Evolutionary conservation across 2,797 vertebrate species (phyloP).

Genomic region (Tokudaia muenninki): DNA sequence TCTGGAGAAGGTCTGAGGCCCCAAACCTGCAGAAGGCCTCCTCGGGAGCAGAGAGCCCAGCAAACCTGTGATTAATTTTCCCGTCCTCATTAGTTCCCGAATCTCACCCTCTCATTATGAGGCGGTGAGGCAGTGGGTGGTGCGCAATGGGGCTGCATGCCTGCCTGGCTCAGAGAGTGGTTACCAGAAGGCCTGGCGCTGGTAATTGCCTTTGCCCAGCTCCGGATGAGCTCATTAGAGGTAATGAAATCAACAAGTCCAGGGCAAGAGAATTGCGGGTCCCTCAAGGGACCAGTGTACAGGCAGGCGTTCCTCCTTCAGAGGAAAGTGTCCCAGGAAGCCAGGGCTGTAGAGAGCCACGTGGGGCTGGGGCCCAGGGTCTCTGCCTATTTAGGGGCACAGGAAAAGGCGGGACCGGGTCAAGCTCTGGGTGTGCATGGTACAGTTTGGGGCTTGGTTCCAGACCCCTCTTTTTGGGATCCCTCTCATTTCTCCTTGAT

Average conservation of each 20-base stretch:
- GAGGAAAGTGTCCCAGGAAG: neutral
- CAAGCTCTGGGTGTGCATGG: neutral
- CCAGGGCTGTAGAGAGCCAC: neutral
- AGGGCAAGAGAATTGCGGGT: neutral
- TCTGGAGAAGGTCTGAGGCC: neutral
- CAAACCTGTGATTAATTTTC: constrained; percentile 65
- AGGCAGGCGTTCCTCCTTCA: neutral
- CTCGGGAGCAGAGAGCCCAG: neutral
- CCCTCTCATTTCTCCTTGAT: rapidly evolving
- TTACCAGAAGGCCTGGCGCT: constrained; percentile 30
- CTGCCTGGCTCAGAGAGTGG: neutral
- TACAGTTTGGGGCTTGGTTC: neutral
- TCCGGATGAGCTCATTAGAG: constrained; percentile 74
- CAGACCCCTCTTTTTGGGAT: neutral
- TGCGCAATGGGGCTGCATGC: neutral
- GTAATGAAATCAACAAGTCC: constrained; percentile 62
- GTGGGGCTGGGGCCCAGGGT: rapidly evolving
- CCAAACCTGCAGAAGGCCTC: neutral
- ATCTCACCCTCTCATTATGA: constrained; percentile 60
- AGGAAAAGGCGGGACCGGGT: neutral
- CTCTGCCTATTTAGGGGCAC: rapidly evolving
- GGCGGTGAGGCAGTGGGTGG: neutral
- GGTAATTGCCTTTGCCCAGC: constrained; percentile 59
- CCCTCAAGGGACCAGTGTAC: neutral
- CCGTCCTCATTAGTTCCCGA: constrained; percentile 66